Evolutionary conservation across 2,113 vertebrate species (phyloP).

Genomic region (Pithys albifrons): DNA sequence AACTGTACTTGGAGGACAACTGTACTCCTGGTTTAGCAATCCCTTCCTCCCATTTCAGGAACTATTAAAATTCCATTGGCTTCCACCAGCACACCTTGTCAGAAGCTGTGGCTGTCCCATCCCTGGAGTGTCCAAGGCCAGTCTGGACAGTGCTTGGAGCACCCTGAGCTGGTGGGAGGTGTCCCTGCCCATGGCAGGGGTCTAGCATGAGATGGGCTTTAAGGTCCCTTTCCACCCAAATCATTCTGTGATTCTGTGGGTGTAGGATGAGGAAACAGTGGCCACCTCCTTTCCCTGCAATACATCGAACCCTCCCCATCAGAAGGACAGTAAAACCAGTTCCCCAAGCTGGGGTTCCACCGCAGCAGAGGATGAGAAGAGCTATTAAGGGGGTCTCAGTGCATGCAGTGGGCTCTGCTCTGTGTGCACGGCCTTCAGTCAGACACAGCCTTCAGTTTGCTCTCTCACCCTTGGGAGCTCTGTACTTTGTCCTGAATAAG

Average conservation of each 20-base stretch:
- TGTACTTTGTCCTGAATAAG: not conserved
- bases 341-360: not conserved
- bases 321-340: not conserved
- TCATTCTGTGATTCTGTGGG: not conserved
- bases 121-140: not conserved
- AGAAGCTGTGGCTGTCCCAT: not conserved
- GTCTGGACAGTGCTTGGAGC: not conserved
- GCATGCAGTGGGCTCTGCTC: rapidly evolving
- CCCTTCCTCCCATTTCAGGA: not conserved
- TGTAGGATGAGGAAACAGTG: not conserved
- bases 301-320: rapidly evolving
- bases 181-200: too few species aligned
- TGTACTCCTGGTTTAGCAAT: not conserved
- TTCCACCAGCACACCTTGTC: not conserved
- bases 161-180: rapidly evolving
- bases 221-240: not conserved
- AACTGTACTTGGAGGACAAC: not conserved
- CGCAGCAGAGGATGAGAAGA: not conserved
- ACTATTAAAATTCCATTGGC: not conserved
- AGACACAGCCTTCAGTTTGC: not conserved
- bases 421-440: not conserved
- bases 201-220: not conserved
- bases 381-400: not conserved
- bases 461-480: not conserved
- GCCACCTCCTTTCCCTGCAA: not conserved